Percentiles rank a stretch among this genome's conserved stretches.
These are phyloP conservation scores for Rhizomys pruinosus DNA, from an alignment of 2,113 vertebrate genomes.

Conservation along the genomic window DNA sequence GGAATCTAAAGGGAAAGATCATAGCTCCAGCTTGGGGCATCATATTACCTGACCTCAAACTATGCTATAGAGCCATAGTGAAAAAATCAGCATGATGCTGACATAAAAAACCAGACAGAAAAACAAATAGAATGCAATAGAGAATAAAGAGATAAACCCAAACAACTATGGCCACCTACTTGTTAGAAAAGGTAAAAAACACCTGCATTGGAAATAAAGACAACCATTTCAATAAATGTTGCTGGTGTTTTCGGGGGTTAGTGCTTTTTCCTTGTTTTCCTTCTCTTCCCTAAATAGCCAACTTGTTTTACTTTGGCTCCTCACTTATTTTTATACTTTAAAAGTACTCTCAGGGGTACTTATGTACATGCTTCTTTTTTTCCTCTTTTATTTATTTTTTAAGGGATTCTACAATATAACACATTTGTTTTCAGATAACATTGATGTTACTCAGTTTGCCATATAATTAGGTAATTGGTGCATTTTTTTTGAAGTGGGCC, in stretches of 20 bases:
- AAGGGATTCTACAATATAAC: too few relatives aligned
- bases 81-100: background rate
- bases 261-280: background rate
- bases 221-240: background rate
- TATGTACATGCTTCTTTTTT: too few relatives aligned
- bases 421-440: too few relatives aligned
- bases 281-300: background rate
- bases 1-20: background rate
- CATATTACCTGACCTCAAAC: background rate
- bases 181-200: background rate
- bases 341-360: too few relatives aligned
- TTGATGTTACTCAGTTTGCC: too few relatives aligned
- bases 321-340: background rate
- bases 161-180: too few relatives aligned
- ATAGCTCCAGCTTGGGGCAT: background rate
- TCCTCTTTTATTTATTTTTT: too few relatives aligned
- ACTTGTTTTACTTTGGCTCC: background rate
- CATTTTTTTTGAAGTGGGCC: too few relatives aligned
- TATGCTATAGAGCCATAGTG: background rate
- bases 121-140: background rate
- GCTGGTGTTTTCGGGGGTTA: background rate
- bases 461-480: too few relatives aligned
- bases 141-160: background rate
- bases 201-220: background rate
- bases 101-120: background rate